A percentile compares a stretch with the other conserved stretches of the same genome.
phyloP scores from a whole-genome alignment of 1,140 invertebrate genomes.

The Neodiprion pinetum region DNA sequence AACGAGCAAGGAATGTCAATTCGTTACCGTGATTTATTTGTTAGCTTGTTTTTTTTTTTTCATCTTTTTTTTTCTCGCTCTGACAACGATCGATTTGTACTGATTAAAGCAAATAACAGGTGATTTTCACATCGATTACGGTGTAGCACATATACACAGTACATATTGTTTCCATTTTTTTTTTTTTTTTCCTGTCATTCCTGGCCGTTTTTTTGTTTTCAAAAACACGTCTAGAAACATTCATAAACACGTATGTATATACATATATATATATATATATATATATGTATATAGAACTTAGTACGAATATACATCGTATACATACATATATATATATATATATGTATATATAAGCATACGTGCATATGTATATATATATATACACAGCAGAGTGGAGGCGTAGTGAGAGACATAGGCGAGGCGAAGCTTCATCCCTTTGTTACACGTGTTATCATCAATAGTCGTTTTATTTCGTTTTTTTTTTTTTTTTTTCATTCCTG shows the following conservation, averaged over 20 bases:
- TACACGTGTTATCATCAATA: too few species aligned
- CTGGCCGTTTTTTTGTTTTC: too few species aligned
- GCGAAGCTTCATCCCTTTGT: conserved; percentile 58
- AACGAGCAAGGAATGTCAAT: too few species aligned
- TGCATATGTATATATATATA: conserved; percentile 36
- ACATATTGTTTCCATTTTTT: neutral
- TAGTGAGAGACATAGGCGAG: conserved; percentile 61
- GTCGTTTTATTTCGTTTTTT: neutral
- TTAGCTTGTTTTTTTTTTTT: too few species aligned
- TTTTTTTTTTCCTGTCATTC: too few species aligned
- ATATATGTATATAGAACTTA: conserved; percentile 25
- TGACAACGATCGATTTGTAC: too few species aligned
- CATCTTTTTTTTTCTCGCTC: too few species aligned
- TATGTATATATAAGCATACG: conserved; percentile 17
- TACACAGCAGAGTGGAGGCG: conserved; percentile 55
- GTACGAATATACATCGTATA: conserved; percentile 26
- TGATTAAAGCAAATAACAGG: conserved; percentile 29
- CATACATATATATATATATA: conserved; percentile 14
- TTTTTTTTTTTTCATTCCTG: conserved; percentile 22
- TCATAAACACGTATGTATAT: conserved; percentile 35
- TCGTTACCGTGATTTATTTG: too few species aligned
- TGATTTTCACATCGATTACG: conserved; percentile 59
- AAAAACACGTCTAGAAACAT: conserved; percentile 32
- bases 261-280: conserved; percentile 21
- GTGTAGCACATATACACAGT: conserved; percentile 58